phyloP scores from a whole-genome alignment of 2,888 invertebrate species.

The Diadegma fenestrale region DNA sequence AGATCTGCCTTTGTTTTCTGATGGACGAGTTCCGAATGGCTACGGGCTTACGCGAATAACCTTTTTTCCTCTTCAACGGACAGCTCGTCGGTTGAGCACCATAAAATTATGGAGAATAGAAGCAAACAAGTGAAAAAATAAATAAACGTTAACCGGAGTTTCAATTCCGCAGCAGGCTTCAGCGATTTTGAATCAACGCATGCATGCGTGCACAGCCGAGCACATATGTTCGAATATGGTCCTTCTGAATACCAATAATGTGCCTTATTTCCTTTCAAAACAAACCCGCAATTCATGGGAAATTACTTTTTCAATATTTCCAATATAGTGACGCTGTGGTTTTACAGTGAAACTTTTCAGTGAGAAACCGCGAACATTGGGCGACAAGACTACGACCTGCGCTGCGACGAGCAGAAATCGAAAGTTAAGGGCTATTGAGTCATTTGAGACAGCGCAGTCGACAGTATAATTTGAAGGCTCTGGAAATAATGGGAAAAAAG shows the following conservation, averaged over 20 bases:
- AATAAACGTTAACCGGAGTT: slow-evolving; percentile 49
- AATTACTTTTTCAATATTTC: background rate
- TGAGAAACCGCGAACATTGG: background rate
- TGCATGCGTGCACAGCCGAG: slow-evolving; percentile 5
- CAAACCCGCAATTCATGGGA: background rate
- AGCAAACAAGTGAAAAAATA: slow-evolving; percentile 41
- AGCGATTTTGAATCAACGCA: slow-evolving; percentile 11
- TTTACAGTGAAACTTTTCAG: background rate
- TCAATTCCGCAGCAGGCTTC: slow-evolving; percentile 27
- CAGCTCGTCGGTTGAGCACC: background rate
- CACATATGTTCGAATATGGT: slow-evolving; percentile 1
- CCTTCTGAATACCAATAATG: background rate
- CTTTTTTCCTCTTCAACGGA: slow-evolving; percentile 34
- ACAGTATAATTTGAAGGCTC: background rate
- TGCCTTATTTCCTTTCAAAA: background rate
- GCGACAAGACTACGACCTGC: background rate
- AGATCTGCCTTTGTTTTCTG: slow-evolving; percentile 42
- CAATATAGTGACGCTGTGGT: background rate
- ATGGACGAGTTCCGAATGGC: slow-evolving; percentile 51
- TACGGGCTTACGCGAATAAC: slow-evolving; percentile 25
- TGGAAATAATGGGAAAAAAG: background rate
- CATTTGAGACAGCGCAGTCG: background rate
- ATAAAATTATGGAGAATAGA: slow-evolving; percentile 44
- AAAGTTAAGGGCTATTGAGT: background rate
- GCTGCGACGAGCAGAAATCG: background rate